Evolutionary conservation across 2,113 vertebrate species (phyloP), one percentile per base, ranked within the genome.

Genomic region (Rhinopomastus cyanomelas): DNA sequence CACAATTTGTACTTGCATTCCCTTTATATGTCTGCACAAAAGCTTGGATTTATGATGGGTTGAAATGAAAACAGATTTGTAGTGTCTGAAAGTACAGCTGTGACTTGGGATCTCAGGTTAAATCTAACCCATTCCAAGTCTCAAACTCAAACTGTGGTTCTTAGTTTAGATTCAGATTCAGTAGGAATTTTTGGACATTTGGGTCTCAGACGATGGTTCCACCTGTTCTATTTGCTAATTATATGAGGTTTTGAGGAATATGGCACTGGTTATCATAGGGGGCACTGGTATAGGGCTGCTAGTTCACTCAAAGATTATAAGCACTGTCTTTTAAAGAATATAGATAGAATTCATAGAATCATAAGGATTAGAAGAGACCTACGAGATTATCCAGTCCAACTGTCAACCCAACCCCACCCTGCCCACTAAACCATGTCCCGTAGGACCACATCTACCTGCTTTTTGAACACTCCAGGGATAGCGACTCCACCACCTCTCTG

Each of bases 21-120:
- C 68, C 48, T 74, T 77, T 85, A 49, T 83, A 26, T 37, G 77
- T 26, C 36, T 72, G 15, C n/a, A 88, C 32, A 69, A 68, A 89
- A 62, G 0, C 20, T 44, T 67, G 27, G 23, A 15, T 67, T 81
- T 81, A 27, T 74, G 60, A 32, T 49, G 52, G 21, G 9, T 26
- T 66, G 53, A 74, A 85, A 88, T 16, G 27, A 49, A 89, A 73
- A 32, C 16, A 34, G 30, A 74, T 60, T 93, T 74, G 25, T 67
- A 56, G 29, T 81, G 36, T 77, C 46, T 74, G 51, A 66, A 89
- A 77, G 20, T 62, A 21, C 52, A 75, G 29, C 37, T 72, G 19
- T 74, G 72, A 51, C 12, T 13, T 83, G 48, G 25, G 19, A 49
- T 82, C 56, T 57, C 10, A 1, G 29, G 32, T 81, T 74, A 64